Evolutionary conservation across 2,797 vertebrate genomes (phyloP).

Genomic region (Coccyzus lansbergi): DNA sequence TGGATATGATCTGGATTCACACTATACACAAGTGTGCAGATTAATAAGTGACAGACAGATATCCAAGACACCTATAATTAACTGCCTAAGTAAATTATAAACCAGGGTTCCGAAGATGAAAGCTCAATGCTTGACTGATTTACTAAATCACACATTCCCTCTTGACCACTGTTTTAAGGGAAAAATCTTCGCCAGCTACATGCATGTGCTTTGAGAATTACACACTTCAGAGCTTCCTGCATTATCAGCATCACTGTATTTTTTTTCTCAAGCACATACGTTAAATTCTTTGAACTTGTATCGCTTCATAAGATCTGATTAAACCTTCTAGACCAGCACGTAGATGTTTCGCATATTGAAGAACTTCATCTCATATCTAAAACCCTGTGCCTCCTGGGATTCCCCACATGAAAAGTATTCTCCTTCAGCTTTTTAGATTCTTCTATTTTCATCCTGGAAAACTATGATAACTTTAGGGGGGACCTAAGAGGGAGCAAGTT

Average conservation of each 20-base stretch:
- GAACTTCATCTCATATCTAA: neutral
- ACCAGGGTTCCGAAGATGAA: slow-evolving; percentile 37
- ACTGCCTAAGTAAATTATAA: slow-evolving; percentile 33
- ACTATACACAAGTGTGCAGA: neutral
- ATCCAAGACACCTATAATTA: slow-evolving; percentile 50
- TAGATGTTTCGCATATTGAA: slow-evolving; percentile 15
- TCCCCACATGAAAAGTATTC: neutral
- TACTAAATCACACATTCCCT: slow-evolving; percentile 30
- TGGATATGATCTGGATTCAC: neutral
- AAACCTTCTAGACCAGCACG: neutral
- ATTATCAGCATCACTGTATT: neutral
- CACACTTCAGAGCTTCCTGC: neutral
- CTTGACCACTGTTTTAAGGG: slow-evolving; percentile 20
- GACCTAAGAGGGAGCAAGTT: neutral
- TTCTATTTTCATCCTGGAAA: neutral
- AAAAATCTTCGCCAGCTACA: neutral
- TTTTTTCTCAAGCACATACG: neutral
- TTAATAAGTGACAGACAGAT: slow-evolving; percentile 33
- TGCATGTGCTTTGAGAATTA: neutral
- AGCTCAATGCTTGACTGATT: slow-evolving; percentile 52
- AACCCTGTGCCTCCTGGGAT: slow-evolving; percentile 1
- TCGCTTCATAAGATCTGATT: neutral
- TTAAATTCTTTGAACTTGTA: slow-evolving; percentile 15
- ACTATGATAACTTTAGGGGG: neutral
- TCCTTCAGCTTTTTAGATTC: neutral